Evolutionary conservation across 2,113 vertebrate genomes (phyloP).

Genomic region (Empidonax alnorum): DNA sequence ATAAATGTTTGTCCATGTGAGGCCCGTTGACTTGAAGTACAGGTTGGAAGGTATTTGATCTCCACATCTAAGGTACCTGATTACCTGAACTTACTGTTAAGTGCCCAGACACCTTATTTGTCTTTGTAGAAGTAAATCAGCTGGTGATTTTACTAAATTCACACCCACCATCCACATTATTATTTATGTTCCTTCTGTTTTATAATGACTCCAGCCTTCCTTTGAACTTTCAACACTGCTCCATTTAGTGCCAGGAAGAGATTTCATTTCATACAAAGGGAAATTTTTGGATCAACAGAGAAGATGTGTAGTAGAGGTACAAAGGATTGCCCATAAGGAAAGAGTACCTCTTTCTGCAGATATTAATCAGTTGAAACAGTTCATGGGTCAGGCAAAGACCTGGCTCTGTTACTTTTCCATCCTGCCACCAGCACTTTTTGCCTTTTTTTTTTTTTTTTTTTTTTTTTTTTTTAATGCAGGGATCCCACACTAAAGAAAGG

Average conservation of each 20-base stretch:
- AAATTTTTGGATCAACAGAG: neutral
- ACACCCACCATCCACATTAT: neutral
- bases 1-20: neutral
- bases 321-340: neutral
- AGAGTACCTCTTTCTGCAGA: neutral
- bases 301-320: neutral
- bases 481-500: neutral
- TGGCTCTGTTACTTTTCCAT: neutral
- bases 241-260: neutral
- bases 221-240: neutral
- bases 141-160: neutral
- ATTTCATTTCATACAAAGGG: neutral
- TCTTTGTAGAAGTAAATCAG: neutral
- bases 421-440: neutral
- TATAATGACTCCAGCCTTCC: neutral
- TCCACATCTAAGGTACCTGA: neutral
- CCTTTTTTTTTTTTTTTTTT: neutral
- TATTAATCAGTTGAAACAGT: neutral
- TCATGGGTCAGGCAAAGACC: neutral
- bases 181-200: neutral
- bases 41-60: neutral
- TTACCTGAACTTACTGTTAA: neutral
- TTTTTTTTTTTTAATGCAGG: neutral
- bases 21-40: neutral
- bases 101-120: neutral